phyloP scores from a whole-genome alignment of 2,888 invertebrate genomes.

The Biston betularia region DNA sequence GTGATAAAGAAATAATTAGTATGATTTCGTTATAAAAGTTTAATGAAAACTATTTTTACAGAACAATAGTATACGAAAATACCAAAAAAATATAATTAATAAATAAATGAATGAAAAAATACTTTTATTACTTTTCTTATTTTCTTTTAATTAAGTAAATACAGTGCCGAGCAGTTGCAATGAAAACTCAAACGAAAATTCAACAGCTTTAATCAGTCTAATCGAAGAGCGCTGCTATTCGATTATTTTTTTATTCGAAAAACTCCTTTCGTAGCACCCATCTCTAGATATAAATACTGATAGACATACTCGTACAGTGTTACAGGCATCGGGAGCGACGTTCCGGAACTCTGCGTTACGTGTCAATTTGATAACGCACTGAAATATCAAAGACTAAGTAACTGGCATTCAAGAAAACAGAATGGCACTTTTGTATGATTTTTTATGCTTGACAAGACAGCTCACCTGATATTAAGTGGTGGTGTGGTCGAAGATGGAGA shows the following conservation, averaged over 20 bases:
- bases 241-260: not conserved
- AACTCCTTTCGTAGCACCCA: not conserved
- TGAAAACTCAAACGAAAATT: not conserved
- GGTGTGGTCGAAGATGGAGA: too few species aligned
- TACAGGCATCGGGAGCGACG: conserved; percentile 21
- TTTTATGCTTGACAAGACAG: not conserved
- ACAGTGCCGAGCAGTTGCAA: not conserved
- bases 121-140: too few species aligned
- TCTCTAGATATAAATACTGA: conserved; percentile 17
- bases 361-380: conserved; percentile 40
- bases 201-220: not conserved
- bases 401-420: not conserved
- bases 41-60: too few species aligned
- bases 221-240: not conserved
- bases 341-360: conserved; percentile 31
- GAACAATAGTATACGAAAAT: too few species aligned
- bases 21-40: too few species aligned
- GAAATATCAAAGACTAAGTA: conserved; percentile 29
- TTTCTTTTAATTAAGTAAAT: not conserved
- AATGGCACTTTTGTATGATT: not conserved
- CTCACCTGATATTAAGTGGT: too few species aligned
- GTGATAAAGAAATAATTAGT: too few species aligned
- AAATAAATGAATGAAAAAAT: too few species aligned
- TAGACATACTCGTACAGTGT: conserved; percentile 14
- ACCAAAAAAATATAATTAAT: too few species aligned